phyloP scores from a whole-genome alignment of 2,113 vertebrate genomes.

The Synodontis membranacea region DNA sequence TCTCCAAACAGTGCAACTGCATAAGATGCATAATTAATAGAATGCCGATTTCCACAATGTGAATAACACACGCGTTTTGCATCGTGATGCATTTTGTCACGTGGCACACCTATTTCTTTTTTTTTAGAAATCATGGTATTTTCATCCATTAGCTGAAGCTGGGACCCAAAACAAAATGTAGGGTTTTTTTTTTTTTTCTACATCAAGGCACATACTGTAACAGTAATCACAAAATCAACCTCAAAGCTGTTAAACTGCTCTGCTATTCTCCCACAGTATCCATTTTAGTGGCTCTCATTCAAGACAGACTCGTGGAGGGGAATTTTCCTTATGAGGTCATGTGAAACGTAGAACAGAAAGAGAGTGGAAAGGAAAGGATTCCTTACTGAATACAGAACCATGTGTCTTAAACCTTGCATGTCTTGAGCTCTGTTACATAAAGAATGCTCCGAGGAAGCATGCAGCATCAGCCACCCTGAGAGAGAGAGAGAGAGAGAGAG shows the following conservation, averaged over 20 bases:
- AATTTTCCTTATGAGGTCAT: slow-evolving; percentile 16
- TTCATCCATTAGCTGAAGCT: neutral
- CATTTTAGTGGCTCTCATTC: slow-evolving; percentile 12
- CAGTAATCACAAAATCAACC: slow-evolving; percentile 12
- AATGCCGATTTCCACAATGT: neutral
- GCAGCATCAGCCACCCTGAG: neutral
- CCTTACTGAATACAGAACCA: slow-evolving; percentile 22
- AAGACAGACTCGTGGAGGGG: neutral
- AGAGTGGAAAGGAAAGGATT: neutral
- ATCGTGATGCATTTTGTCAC: neutral
- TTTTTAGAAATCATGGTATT: neutral
- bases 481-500: no score
- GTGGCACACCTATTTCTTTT: neutral
- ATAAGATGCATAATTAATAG: neutral
- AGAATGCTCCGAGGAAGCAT: neutral
- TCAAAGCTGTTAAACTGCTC: neutral
- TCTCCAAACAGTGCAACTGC: neutral
- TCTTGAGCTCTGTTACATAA: neutral
- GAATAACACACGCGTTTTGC: neutral
- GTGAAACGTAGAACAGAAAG: neutral
- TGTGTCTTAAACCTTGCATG: slow-evolving; percentile 3
- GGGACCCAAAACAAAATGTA: neutral
- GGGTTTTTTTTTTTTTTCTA: neutral
- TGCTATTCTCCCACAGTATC: neutral
- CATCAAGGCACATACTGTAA: neutral